These are phyloP conservation scores for Camponotus floridanus DNA, from an alignment of 1,140 invertebrate genomes.

Conservation along the genomic window DNA sequence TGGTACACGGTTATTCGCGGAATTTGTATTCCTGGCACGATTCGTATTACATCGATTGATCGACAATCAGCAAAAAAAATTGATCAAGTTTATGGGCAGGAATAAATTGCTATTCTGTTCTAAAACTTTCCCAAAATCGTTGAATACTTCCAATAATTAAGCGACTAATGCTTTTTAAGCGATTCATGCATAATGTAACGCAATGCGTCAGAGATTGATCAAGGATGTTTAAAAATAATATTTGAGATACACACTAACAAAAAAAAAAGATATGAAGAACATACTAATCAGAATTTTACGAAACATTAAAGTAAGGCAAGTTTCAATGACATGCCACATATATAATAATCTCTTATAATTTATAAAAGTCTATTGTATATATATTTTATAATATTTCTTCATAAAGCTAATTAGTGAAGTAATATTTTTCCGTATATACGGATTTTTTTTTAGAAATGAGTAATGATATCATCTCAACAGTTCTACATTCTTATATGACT, in stretches of 20 bases:
- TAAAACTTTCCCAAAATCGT: background rate
- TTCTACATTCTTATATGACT: constrained; percentile 25
- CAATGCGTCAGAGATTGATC: constrained; percentile 41
- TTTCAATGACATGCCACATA: background rate
- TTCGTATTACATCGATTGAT: background rate
- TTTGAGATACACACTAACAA: background rate
- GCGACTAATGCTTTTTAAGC: background rate
- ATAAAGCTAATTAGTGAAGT: background rate
- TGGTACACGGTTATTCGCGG: background rate
- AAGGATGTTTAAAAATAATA: constrained; percentile 43
- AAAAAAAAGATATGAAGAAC: background rate
- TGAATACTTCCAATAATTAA: constrained; percentile 32
- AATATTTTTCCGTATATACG: background rate
- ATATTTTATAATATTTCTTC: background rate
- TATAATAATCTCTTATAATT: background rate
- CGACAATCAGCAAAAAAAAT: background rate
- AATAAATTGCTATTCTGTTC: background rate
- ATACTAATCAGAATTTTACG: background rate
- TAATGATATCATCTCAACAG: constrained; percentile 33
- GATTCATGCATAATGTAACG: constrained; percentile 25
- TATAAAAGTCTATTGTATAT: background rate
- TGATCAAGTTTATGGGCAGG: constrained; percentile 8
- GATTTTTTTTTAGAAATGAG: background rate
- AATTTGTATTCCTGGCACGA: constrained; percentile 5
- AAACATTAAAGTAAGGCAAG: background rate